Evolutionary conservation across 2,888 invertebrate species (phyloP), one percentile per base, ranked within the genome.

Genomic region (Tipula confusa): DNA sequence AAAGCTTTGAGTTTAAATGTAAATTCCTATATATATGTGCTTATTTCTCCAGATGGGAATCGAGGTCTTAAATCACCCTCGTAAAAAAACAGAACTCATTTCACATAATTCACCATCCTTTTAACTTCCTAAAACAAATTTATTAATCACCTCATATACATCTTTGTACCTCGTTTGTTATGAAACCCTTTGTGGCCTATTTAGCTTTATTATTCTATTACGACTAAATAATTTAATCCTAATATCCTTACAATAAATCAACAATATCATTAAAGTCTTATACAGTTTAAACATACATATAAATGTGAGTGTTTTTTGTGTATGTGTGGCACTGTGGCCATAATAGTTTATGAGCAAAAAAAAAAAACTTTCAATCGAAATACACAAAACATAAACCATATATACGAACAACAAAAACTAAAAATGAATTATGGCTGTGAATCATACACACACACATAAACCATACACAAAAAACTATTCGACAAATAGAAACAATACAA

Each of bases 161-260:
- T 9, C 2, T 2, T 36, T 36, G 11, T 36, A 9, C 9, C 11
- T 43, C 64, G 64, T 64, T 64, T 24, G 18, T 18, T 24, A 7
- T 11, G 64, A 64, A 64, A 64, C 64, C 64, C 64, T 64, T 64
- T 64, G 64, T 24, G 64, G 64, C 24, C 64, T 64, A 64, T 64
- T 64, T 24, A 64, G 64, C 64, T 64, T 64, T 64, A 64, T 64
- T 64, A 64, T 64, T 64, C 64, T 64, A 64, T 64, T 64, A 64
- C 64, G 64, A 64, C 64, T 64, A 64, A 11, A 64, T 64, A 64
- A 64, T 64, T 64, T 64, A 64, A 64, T 64, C 64, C 24, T 64
- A 64, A 64, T 64, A 64, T 64, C 64, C 64, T 24, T 64, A 64
- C 24, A 64, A 64, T 64, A 64, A 64, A 64, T 64, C 64, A 64